These are phyloP conservation scores for Triplophysa dalaica DNA, from an alignment of 2,113 vertebrate species.

Conservation along the genomic window DNA sequence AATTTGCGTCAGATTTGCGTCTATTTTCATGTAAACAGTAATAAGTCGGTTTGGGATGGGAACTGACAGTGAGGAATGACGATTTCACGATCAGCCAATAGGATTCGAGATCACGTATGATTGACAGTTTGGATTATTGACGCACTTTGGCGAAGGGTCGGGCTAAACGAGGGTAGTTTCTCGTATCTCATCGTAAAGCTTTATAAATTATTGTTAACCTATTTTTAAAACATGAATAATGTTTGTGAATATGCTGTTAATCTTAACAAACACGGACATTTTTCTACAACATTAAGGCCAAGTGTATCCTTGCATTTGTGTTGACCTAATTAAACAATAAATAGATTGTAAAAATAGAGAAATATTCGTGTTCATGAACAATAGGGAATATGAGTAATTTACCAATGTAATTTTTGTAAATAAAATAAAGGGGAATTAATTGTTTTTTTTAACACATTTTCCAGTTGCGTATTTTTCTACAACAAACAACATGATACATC, in stretches of 20 bases:
- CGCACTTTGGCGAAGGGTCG: background rate
- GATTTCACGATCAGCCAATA: conserved; percentile 40
- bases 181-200: background rate
- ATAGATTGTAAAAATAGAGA: background rate
- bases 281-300: too few species aligned
- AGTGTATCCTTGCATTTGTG: too few species aligned
- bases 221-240: background rate
- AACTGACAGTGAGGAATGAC: conserved; percentile 1
- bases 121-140: conserved; percentile 5
- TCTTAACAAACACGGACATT: too few species aligned
- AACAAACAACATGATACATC: background rate
- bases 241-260: too few species aligned
- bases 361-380: background rate
- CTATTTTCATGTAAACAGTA: conserved; percentile 9
- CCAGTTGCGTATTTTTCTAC: background rate
- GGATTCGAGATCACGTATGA: background rate
- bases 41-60: background rate
- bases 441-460: background rate
- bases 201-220: background rate
- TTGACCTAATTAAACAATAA: too few species aligned
- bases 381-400: background rate
- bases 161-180: background rate
- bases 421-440: background rate
- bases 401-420: background rate
- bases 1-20: background rate